These are phyloP conservation scores for Bryconaethiops microstoma DNA, from an alignment of 2,797 vertebrate genomes.

Conservation along the genomic window DNA sequence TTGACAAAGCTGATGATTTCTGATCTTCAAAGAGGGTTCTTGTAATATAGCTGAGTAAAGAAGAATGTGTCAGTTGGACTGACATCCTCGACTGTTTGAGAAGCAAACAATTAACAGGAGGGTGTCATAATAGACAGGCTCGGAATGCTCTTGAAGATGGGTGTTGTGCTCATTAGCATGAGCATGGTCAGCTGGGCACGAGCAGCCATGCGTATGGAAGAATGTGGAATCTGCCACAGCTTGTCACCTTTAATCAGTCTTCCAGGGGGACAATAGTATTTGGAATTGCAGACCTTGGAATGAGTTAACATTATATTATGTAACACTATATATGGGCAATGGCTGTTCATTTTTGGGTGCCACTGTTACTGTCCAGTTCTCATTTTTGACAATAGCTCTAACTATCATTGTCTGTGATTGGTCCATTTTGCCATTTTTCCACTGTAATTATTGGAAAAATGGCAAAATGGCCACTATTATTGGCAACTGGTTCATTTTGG, in stretches of 20 bases:
- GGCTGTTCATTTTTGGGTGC: background rate
- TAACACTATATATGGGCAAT: too few species aligned
- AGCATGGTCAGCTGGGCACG: conserved; percentile 75
- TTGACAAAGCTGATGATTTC: background rate
- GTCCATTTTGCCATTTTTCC: background rate
- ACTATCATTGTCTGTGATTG: background rate
- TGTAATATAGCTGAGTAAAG: conserved; percentile 9
- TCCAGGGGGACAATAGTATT: conserved; percentile 66
- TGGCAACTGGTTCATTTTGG: background rate
- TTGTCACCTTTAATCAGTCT: conserved; percentile 84
- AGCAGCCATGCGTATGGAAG: conserved; percentile 77
- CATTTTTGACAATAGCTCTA: background rate
- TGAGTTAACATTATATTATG: background rate
- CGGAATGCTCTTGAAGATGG: conserved; percentile 38
- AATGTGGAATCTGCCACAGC: conserved; percentile 76
- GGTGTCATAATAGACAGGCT: conserved; percentile 14
- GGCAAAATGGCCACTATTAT: too few species aligned
- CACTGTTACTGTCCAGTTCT: background rate
- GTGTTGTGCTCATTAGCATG: conserved; percentile 80
- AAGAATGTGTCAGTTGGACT: conserved; percentile 1
- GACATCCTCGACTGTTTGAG: conserved; percentile 6
- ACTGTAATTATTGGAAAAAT: too few species aligned
- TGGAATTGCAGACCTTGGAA: conserved; percentile 16
- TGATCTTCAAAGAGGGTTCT: background rate
- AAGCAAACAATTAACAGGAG: conserved; percentile 25